phyloP scores from a whole-genome alignment of 2,797 vertebrate genomes.

The Glossophaga mutica region DNA sequence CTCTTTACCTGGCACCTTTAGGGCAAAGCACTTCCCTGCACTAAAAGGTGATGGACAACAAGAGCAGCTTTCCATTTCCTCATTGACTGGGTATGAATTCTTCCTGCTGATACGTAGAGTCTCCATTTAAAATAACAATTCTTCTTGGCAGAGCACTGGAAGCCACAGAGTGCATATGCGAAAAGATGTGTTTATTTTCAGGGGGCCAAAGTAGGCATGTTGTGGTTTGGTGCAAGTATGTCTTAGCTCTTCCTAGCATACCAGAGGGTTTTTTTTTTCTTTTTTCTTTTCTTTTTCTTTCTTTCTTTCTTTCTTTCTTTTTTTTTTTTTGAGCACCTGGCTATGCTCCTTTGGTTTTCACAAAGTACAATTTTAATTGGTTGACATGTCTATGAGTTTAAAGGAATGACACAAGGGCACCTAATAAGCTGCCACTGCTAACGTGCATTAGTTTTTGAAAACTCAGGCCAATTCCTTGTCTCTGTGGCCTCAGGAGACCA shows the following conservation, averaged over 20 bases:
- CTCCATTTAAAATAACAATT: slow-evolving; percentile 49
- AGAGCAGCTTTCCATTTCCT: slow-evolving; percentile 33
- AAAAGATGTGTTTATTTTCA: slow-evolving; percentile 34
- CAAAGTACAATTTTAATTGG: slow-evolving; percentile 50
- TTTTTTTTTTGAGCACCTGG: background rate
- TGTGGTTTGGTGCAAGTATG: background rate
- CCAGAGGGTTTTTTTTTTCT: no score
- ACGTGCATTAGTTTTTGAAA: background rate
- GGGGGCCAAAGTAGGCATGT: background rate
- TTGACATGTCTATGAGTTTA: slow-evolving; percentile 55
- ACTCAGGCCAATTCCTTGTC: slow-evolving; percentile 28
- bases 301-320: no score
- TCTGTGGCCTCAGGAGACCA: slow-evolving; percentile 43
- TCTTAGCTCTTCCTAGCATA: background rate
- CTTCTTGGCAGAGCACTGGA: slow-evolving; percentile 19
- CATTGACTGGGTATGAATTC: slow-evolving; percentile 50
- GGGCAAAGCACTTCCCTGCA: slow-evolving; percentile 63
- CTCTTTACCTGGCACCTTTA: slow-evolving; percentile 71
- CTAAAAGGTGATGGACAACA: slow-evolving; percentile 46
- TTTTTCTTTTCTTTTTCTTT: no score
- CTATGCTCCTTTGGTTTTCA: background rate
- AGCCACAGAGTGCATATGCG: background rate
- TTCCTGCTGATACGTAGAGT: slow-evolving; percentile 45
- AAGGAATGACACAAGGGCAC: background rate
- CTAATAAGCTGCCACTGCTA: slow-evolving; percentile 59